phyloP scores from a whole-genome alignment of 2,113 vertebrate genomes.

The Pterocles gutturalis region DNA sequence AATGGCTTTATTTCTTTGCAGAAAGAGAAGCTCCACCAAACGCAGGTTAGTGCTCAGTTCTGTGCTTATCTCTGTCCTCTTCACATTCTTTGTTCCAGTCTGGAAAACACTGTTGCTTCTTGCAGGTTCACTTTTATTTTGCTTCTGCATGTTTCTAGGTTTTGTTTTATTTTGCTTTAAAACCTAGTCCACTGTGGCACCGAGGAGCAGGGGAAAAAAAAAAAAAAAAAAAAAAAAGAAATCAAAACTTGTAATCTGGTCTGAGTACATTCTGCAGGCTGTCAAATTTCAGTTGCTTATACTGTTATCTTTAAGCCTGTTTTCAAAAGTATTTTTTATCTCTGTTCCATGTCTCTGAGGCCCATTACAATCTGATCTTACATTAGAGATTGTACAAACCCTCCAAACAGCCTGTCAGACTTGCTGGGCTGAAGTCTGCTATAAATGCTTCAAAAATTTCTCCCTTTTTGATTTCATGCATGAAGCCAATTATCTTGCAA shows the following conservation, averaged over 20 bases:
- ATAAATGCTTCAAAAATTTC: neutral
- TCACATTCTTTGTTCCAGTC: neutral
- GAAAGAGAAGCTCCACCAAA: neutral
- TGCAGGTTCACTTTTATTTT: neutral
- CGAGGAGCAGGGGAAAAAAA: rapidly evolving
- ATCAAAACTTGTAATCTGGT: conserved; percentile 3
- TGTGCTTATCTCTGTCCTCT: neutral
- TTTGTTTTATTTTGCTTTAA: neutral
- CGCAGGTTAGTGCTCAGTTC: neutral
- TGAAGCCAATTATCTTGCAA: neutral
- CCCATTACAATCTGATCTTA: neutral
- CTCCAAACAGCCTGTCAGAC: neutral
- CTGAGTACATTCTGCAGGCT: neutral
- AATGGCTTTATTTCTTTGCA: neutral
- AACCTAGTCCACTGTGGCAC: neutral
- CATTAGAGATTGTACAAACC: neutral
- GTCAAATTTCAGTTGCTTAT: conserved; percentile 12
- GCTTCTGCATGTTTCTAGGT: neutral
- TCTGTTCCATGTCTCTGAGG: neutral
- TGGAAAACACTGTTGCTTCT: neutral
- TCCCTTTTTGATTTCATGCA: neutral
- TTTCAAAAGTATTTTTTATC: conserved; percentile 27
- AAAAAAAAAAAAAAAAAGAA: conserved; percentile 5
- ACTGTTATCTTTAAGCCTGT: neutral
- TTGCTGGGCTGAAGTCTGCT: neutral